Conservation (phyloP, 2,113 vertebrate species). For the Phylloscopus whistleri region DNA sequence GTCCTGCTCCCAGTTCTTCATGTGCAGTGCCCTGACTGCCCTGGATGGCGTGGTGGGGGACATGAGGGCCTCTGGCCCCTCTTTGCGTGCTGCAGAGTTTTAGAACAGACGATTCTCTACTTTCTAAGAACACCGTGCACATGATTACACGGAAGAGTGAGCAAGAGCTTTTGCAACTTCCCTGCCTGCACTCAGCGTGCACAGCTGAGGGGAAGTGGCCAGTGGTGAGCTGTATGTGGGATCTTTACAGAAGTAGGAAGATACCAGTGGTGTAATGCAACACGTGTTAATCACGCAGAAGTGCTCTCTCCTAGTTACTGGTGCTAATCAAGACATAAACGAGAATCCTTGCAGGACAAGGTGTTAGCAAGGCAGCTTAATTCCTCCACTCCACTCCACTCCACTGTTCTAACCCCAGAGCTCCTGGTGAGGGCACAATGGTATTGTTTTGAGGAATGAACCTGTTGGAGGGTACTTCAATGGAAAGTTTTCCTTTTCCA, state of each 20-base stretch:
- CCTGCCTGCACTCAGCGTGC: not conserved
- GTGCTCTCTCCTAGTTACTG: not conserved
- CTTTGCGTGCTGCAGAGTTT: not conserved
- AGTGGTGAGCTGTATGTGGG: not conserved
- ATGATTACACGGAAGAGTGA: conserved; percentile 41
- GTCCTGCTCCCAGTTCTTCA: fast-evolving
- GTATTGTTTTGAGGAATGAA: not conserved
- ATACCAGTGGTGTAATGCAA: not conserved
- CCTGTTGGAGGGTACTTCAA: not conserved
- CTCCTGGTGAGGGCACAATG: not conserved
- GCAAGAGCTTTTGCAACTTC: conserved; percentile 49
- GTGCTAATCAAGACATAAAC: not conserved
- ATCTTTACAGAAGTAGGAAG: conserved; percentile 37
- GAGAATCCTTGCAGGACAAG: not conserved
- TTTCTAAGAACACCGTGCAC: conserved; percentile 57
- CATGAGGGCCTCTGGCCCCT: fast-evolving
- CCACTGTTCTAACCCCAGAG: not conserved
- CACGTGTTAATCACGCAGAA: not conserved
- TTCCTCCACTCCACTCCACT: not conserved
- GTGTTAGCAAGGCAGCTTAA: not conserved
- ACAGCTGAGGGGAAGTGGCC: conserved; percentile 42
- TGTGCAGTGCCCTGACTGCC: not conserved
- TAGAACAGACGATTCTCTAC: not conserved
- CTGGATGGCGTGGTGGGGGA: fast-evolving
- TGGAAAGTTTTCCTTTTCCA: not conserved